These are phyloP conservation scores for Cactoblastis cactorum DNA, from an alignment of 2,888 invertebrate species.

Conservation along the genomic window DNA sequence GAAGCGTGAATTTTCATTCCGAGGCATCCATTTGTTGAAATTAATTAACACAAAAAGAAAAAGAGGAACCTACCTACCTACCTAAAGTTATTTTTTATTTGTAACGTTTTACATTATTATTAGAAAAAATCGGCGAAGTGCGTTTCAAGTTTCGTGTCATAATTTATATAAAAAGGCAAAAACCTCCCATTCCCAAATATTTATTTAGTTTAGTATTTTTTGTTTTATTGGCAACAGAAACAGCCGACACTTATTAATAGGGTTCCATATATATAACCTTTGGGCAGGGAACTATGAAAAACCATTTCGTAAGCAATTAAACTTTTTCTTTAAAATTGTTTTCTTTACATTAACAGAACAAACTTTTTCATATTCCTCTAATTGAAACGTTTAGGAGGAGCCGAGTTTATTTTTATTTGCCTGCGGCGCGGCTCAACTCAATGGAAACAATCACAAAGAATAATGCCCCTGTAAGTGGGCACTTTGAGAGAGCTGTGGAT, in stretches of 20 bases:
- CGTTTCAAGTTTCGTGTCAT: too few species aligned
- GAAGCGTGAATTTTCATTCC: too few species aligned
- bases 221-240: background rate
- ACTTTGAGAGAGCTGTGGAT: constrained; percentile 3
- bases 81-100: too few species aligned
- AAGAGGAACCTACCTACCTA: too few species aligned
- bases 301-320: constrained; percentile 1
- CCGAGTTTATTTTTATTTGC: constrained; percentile 7
- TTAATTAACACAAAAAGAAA: too few species aligned
- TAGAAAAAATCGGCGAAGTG: too few species aligned
- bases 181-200: too few species aligned
- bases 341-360: constrained; percentile 8
- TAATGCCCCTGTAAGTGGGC: constrained; percentile 12
- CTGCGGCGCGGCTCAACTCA: background rate
- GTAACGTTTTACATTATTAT: too few species aligned
- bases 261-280: background rate
- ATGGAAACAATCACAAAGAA: constrained; percentile 2
- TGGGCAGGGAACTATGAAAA: background rate
- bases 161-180: too few species aligned
- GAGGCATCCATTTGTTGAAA: too few species aligned
- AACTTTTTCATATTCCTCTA: constrained; percentile 8
- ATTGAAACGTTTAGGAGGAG: constrained; percentile 11
- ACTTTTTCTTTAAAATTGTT: constrained; percentile 1
- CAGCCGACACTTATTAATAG: background rate
- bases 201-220: too few species aligned